Base-by-base conservation (phyloP, 2,888 invertebrate genomes). In the Agriotes lineatus region DNA sequence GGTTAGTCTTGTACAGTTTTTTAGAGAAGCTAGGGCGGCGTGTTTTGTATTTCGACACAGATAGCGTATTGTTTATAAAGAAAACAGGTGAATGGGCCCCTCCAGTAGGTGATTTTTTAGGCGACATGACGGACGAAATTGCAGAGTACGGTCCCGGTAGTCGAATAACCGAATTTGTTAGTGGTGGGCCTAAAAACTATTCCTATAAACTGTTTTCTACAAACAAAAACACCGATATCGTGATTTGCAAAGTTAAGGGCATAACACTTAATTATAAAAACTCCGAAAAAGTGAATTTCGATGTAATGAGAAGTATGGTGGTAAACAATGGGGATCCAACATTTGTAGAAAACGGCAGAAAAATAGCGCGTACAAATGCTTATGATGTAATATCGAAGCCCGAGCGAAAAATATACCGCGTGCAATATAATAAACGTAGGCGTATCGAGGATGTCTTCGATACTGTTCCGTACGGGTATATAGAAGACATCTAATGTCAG, bases 191-290 rank as follows among this genome's bases (percentile, higher is more conserved):
- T 12, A 56, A 56, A 18, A 35, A 35, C 14, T 56, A 56, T 35
- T 14, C 16, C 4, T 35, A 14, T 3, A 56, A 56, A 18, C 3
- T 56, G 9, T 33, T 56, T 35, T 56, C 56, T 3, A 56, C 56
- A 37, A 35, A 35, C 10, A 56, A 56, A 14, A 33, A 45, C 18
- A 7, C 9, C 9, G 9, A 18, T n/a, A 19, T 10, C 7, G 3
- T 45, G 7, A 35, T n/a, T 4, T 56, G 56, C 7, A 56, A 56
- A 16, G 56, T 35, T 3, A 33, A 56, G 6, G 56, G 56, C 9
- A 50, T 50, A 2, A 22, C 50, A n/a, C 25, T 50, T 7, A 50
- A 50, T 50, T 50, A 20, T 50, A 50, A 50, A n/a, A 50, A n/a
- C n/a, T n/a, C n/a, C n/a, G n/a, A n/a, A n/a, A n/a, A n/a, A n/a